Evolutionary conservation across 2,888 invertebrate species (phyloP).

Genomic region (Macaria notata): DNA sequence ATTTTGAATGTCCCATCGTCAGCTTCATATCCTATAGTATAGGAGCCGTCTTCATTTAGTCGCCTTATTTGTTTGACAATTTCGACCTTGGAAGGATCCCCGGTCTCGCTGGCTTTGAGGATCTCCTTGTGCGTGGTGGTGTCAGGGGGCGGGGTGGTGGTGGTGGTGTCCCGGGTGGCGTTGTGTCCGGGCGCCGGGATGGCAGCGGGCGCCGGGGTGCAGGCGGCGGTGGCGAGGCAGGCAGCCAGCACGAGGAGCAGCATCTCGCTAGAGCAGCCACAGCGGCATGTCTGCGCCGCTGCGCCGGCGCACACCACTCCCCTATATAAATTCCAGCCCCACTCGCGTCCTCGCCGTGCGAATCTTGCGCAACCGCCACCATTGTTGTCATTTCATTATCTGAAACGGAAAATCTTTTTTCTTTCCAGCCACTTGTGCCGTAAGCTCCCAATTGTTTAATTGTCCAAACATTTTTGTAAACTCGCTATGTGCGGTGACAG

Average conservation of each 20-base stretch:
- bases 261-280: conserved; percentile 68
- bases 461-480: conserved; percentile 64
- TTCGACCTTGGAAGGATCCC: conserved; percentile 86
- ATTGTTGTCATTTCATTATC: conserved; percentile 82
- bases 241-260: conserved; percentile 62
- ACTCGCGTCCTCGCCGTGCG: conserved; percentile 70
- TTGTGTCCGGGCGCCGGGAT: conserved; percentile 50
- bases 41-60: conserved; percentile 91
- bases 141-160: conserved; percentile 50
- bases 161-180: conserved; percentile 52
- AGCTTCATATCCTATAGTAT: conserved; percentile 92
- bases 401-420: conserved; percentile 82
- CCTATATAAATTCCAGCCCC: conserved; percentile 81
- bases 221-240: conserved; percentile 50
- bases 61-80: conserved; percentile 91
- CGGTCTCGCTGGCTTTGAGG: conserved; percentile 83
- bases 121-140: conserved; percentile 79
- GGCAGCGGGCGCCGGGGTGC: conserved; percentile 49
- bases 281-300: conserved; percentile 75
- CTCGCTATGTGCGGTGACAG: conserved; percentile 56
- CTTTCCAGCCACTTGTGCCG: conserved; percentile 63
- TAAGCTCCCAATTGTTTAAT: conserved; percentile 78
- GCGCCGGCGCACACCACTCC: conserved; percentile 59
- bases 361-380: conserved; percentile 71
- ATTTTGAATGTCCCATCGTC: conserved; percentile 94